A percentile compares a stretch with the other conserved stretches of the same genome.
phyloP scores from a whole-genome alignment of 2,113 vertebrate genomes.

The Delphinus delphis region DNA sequence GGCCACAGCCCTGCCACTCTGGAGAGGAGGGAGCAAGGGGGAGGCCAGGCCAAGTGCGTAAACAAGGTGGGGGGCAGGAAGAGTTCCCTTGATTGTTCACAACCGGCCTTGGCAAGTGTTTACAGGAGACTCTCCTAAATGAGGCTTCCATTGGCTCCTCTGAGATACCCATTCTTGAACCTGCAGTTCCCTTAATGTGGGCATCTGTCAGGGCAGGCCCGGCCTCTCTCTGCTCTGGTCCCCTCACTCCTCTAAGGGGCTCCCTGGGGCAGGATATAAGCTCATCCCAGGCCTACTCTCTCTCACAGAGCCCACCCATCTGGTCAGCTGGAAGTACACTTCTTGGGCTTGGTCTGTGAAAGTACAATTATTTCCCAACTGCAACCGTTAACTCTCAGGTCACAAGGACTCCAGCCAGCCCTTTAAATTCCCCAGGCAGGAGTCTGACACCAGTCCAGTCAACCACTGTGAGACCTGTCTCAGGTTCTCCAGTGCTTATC shows the following conservation, averaged over 20 bases:
- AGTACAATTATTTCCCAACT: not conserved
- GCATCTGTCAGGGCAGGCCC: not conserved
- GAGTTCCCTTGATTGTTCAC: not conserved
- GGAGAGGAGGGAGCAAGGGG: not conserved
- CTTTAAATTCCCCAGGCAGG: not conserved
- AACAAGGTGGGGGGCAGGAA: not conserved
- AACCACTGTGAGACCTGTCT: not conserved
- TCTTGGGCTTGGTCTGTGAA: not conserved
- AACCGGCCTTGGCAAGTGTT: not conserved
- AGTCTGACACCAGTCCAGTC: not conserved
- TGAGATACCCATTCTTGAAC: not conserved
- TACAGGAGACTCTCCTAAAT: not conserved
- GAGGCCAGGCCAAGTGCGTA: accelerated
- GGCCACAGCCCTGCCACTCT: not conserved
- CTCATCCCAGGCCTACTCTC: not conserved
- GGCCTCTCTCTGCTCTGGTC: not conserved
- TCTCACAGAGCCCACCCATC: not conserved
- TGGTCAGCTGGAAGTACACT: not conserved
- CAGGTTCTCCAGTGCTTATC: not conserved
- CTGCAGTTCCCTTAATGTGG: not conserved
- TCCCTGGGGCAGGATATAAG: not conserved
- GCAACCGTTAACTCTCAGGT: not conserved
- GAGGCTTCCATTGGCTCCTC: not conserved
- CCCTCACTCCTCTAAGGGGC: too few relatives aligned
- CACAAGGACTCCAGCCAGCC: not conserved